These are phyloP conservation scores for Uropsilus gracilis DNA, from an alignment of 2,113 vertebrate species.

Conservation along the genomic window DNA sequence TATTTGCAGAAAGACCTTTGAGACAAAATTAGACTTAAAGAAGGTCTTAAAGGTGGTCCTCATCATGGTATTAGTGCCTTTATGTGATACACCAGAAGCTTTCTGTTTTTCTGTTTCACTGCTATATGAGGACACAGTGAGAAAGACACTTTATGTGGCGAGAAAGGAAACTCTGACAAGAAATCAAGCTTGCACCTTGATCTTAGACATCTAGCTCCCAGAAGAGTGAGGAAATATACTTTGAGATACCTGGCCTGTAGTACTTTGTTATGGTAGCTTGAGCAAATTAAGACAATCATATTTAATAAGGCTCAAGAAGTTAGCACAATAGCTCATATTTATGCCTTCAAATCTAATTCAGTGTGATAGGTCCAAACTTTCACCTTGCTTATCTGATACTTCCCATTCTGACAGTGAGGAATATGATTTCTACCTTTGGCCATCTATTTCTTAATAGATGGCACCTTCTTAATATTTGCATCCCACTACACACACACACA, in stretches of 20 bases:
- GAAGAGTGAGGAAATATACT: background rate
- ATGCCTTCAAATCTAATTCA: too few species aligned
- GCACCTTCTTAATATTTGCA: too few species aligned
- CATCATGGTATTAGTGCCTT: background rate
- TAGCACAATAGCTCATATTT: too few species aligned
- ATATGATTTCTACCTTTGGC: too few species aligned
- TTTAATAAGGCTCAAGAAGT: background rate
- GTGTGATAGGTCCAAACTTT: too few species aligned
- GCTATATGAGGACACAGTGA: background rate
- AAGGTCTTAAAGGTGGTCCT: background rate
- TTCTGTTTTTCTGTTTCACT: background rate
- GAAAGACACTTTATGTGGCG: rapidly evolving
- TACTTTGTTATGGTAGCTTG: background rate
- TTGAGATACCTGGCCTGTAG: background rate
- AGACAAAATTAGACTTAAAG: background rate
- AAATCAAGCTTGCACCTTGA: background rate
- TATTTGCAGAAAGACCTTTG: background rate
- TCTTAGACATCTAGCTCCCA: background rate
- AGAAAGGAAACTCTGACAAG: background rate
- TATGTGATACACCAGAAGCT: background rate
- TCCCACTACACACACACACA: too few species aligned
- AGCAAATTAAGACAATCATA: background rate
- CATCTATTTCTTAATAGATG: too few species aligned
- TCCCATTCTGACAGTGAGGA: too few species aligned
- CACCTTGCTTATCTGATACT: too few species aligned